These are phyloP conservation scores for Phortica magna DNA, from an alignment of 2,888 invertebrate species.

Conservation along the genomic window DNA sequence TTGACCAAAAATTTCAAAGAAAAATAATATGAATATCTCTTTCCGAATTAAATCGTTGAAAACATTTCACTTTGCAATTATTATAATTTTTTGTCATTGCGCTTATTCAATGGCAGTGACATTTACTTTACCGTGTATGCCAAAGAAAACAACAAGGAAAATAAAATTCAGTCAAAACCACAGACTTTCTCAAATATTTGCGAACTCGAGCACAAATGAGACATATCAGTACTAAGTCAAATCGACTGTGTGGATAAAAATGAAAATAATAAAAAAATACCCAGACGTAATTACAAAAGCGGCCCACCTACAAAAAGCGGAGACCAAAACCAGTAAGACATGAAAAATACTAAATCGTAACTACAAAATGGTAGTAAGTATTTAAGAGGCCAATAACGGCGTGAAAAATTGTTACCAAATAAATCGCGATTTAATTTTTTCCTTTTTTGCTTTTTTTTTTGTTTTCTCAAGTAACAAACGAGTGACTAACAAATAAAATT, in stretches of 20 bases:
- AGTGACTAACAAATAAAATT: not conserved
- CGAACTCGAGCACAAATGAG: constrained; percentile 45
- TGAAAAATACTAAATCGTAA: constrained; percentile 9
- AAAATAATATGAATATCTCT: too few species aligned
- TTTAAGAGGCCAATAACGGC: constrained; percentile 43
- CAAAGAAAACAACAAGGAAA: constrained; percentile 59
- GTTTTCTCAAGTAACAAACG: not conserved
- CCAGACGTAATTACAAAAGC: not conserved
- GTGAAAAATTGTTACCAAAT: constrained; percentile 50
- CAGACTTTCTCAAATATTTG: constrained; percentile 51
- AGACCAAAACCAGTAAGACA: constrained; percentile 1
- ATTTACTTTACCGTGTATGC: constrained; percentile 62
- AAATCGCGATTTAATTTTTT: constrained; percentile 52
- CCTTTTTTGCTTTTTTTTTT: not conserved
- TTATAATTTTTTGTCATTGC: too few species aligned
- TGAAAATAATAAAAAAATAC: not conserved
- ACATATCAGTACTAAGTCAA: constrained; percentile 41
- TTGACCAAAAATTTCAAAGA: too few species aligned
- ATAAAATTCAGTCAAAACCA: not conserved
- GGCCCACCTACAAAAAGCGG: constrained; percentile 26
- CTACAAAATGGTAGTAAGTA: constrained; percentile 13
- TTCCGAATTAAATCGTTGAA: too few species aligned
- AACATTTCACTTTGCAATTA: too few species aligned
- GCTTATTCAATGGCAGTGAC: not conserved
- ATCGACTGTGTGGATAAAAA: not conserved